Percentiles rank a stretch among this genome's conserved stretches.
Conservation (phyloP, 1,140 invertebrate species). For the Meloidogyne exigua region DNA sequence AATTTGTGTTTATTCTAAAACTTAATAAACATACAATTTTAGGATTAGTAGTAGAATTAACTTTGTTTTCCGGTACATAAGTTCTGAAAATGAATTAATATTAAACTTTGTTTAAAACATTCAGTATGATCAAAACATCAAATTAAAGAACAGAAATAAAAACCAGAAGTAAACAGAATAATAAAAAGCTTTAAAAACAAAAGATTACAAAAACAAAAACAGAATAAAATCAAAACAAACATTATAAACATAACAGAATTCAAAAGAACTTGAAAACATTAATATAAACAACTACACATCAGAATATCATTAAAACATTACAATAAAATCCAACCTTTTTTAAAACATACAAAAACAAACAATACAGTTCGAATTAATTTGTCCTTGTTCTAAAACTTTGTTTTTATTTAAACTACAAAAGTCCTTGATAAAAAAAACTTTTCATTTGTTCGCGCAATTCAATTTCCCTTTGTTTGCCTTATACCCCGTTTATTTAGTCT, state of each 20-base stretch:
- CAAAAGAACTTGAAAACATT: not conserved
- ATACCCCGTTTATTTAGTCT: not conserved
- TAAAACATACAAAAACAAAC: not conserved
- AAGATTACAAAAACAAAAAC: too few species aligned
- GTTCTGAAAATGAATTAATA: slow-evolving; percentile 7
- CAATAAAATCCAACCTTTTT: not conserved
- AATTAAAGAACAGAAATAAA: not conserved
- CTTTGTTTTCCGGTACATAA: not conserved
- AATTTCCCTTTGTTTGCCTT: not conserved
- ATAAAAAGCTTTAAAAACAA: too few species aligned
- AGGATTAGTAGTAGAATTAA: not conserved
- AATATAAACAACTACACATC: not conserved
- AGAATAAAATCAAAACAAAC: too few species aligned
- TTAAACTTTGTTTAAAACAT: not conserved
- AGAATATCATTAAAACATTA: not conserved
- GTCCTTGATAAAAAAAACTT: slow-evolving; percentile 1
- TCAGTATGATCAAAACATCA: too few species aligned
- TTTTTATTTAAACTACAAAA: not conserved
- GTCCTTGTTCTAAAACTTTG: slow-evolving; percentile 1
- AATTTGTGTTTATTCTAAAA: not conserved
- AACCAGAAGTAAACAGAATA: too few species aligned
- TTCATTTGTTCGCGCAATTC: not conserved
- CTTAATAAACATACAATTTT: slow-evolving; percentile 13
- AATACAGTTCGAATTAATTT: not conserved
- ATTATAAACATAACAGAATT: too few species aligned